Evolutionary conservation across 2,888 invertebrate genomes (phyloP), one percentile per base, ranked within the genome.

Genomic region (Tinea pellionella): DNA sequence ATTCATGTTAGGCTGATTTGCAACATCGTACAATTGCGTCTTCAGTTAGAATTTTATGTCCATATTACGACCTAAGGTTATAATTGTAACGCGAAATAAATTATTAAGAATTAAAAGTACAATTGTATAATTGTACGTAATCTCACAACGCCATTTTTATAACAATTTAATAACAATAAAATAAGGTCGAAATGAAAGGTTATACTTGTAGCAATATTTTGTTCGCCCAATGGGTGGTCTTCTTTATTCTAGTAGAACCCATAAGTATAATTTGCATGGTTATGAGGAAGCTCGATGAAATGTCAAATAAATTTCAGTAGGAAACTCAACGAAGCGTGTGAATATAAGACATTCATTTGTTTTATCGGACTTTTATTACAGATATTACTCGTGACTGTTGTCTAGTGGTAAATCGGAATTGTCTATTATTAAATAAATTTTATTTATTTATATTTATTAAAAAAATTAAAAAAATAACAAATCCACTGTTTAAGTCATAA

Each of bases 281-380:
- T 66, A 75, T 75, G 70, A 77, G 75, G 76, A 77, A 78, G 70
- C 37, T n/a, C 30, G 53, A 53, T 15, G 47, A 47, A 43, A 47
- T 32, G 60, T 59, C 59, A 59, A 62, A 62, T 62, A 60, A 61
- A 62, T 61, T 61, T 37, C 56, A 13, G 19, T 43, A 15, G 13
- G 37, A n/a, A n/a, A 42, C 59, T 43, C 59, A 59, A 59, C 51
- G 60, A 37, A 42, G 55, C 59, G 59, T 61, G 62, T 51, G 59
- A 62, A 55, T 59, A 53, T 47, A 58, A 29, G 47, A n/a, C 55
- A 41, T 60, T 51, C 56, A 57, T 61, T 60, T 41, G 30, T 37
- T 37, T 37, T 37, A 37, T n/a, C n/a, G n/a, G n/a, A n/a, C n/a
- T n/a, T n/a, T n/a, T n/a, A n/a, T 37, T 37, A 9, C 18, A 53